These are phyloP conservation scores for Drosophila prostipennis DNA, from an alignment of 2,888 invertebrate species.

Conservation along the genomic window DNA sequence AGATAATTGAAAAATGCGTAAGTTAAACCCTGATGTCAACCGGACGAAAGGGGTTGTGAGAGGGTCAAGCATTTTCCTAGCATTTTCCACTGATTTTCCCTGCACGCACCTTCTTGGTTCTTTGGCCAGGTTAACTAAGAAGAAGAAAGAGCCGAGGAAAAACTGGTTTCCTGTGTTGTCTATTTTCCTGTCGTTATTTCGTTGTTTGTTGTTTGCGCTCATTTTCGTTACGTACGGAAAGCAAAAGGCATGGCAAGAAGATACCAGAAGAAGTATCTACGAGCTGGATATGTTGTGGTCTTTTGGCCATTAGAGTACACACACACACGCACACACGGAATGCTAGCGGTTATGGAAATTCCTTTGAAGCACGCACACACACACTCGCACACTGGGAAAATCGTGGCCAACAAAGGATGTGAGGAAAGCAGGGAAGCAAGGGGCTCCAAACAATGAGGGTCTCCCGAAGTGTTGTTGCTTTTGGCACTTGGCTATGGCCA, in stretches of 20 bases:
- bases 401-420: slow-evolving; percentile 52
- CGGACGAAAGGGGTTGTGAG: slow-evolving; percentile 25
- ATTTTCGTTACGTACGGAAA: slow-evolving; percentile 76
- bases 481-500: slow-evolving; percentile 54
- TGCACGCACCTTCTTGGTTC: slow-evolving; percentile 43
- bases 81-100: slow-evolving; percentile 61
- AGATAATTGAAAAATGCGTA: slow-evolving; percentile 67
- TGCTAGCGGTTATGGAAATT: slow-evolving; percentile 79
- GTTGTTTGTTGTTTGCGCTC: slow-evolving; percentile 63
- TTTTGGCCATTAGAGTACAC: slow-evolving; percentile 58
- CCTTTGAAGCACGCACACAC: slow-evolving; percentile 59
- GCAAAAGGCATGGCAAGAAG: slow-evolving; percentile 67
- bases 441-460: slow-evolving; percentile 39
- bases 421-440: slow-evolving; percentile 23
- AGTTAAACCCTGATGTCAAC: slow-evolving; percentile 58
- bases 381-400: slow-evolving; percentile 10
- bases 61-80: slow-evolving; percentile 61
- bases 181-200: slow-evolving; percentile 57
- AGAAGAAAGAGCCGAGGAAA: slow-evolving; percentile 48
- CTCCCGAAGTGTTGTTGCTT: slow-evolving; percentile 50
- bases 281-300: slow-evolving; percentile 49
- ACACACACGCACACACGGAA: slow-evolving; percentile 51
- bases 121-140: slow-evolving; percentile 30
- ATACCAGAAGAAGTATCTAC: slow-evolving; percentile 34
- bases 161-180: slow-evolving; percentile 59